Evolutionary conservation across 2,888 invertebrate species (phyloP).

Genomic region (Lordiphosa fenestrarum): DNA sequence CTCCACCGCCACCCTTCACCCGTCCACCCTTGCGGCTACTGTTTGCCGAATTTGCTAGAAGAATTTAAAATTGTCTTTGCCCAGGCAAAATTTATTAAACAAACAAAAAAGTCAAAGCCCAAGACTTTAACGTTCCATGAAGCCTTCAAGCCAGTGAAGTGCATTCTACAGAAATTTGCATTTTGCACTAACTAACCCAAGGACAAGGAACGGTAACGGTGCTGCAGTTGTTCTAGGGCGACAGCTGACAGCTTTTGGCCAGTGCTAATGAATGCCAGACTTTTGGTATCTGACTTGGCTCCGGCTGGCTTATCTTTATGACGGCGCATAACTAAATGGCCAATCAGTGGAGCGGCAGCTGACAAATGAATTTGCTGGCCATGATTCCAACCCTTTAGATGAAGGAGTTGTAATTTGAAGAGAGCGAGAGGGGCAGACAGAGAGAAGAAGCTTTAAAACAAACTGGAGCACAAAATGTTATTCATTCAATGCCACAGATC

Average conservation of each 20-base stretch:
- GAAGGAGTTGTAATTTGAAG: no score
- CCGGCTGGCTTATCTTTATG: constrained; percentile 56
- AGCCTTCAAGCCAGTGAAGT: constrained; percentile 37
- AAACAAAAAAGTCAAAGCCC: constrained; percentile 46
- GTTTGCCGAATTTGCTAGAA: constrained; percentile 66
- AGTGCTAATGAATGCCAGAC: constrained; percentile 54
- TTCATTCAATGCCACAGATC: no score
- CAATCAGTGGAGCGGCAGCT: constrained; percentile 45
- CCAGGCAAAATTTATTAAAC: constrained; percentile 62
- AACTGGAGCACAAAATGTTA: no score
- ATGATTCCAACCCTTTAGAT: background rate
- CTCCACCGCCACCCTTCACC: no score
- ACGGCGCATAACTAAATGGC: constrained; percentile 62
- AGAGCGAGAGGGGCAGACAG: no score
- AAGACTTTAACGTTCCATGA: constrained; percentile 24
- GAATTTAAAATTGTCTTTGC: constrained; percentile 71
- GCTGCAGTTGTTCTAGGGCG: constrained; percentile 9
- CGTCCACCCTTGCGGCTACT: constrained; percentile 36
- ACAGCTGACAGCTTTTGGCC: constrained; percentile 42
- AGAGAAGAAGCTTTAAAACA: background rate
- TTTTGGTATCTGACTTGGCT: constrained; percentile 14
- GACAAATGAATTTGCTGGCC: background rate
- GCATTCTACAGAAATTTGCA: constrained; percentile 49
- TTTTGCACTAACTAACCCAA: constrained; percentile 58
- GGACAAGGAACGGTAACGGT: constrained; percentile 24